Percentiles rank a stretch among this genome's conserved stretches.
phyloP scores from a whole-genome alignment of 2,888 invertebrate species.

The Crematogaster levior region DNA sequence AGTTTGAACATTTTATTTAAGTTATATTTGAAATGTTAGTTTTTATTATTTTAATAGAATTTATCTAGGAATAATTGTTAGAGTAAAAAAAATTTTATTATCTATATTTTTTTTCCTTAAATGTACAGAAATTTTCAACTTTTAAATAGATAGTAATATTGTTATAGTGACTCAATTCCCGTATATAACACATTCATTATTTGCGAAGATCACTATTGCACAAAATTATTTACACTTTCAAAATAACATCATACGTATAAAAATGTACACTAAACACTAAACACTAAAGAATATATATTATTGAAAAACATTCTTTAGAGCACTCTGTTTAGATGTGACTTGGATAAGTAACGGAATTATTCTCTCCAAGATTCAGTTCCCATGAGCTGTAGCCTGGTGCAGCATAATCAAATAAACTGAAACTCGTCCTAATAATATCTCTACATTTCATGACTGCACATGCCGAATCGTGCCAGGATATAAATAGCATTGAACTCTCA shows the following conservation, averaged over 20 bases:
- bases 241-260: background rate
- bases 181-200: background rate
- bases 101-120: background rate
- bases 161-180: background rate
- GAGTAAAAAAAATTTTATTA: background rate
- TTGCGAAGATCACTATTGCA: background rate
- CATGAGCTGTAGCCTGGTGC: slow-evolving; percentile 10
- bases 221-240: background rate
- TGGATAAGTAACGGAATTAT: slow-evolving; percentile 44
- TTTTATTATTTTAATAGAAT: slow-evolving; percentile 1
- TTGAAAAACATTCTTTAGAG: slow-evolving; percentile 1
- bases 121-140: background rate
- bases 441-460: slow-evolving; percentile 72
- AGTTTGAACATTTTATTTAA: background rate
- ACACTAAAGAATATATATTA: background rate
- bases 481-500: slow-evolving; percentile 76
- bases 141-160: background rate
- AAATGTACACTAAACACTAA: background rate
- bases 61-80: background rate
- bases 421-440: slow-evolving; percentile 76
- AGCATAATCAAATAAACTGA: slow-evolving; percentile 77
- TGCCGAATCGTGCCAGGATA: slow-evolving; percentile 76
- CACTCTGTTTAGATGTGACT: slow-evolving; percentile 38
- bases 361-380: slow-evolving; percentile 39
- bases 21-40: background rate